phyloP scores from a whole-genome alignment of 2,113 vertebrate species.

The Pseudonaja textilis region DNA sequence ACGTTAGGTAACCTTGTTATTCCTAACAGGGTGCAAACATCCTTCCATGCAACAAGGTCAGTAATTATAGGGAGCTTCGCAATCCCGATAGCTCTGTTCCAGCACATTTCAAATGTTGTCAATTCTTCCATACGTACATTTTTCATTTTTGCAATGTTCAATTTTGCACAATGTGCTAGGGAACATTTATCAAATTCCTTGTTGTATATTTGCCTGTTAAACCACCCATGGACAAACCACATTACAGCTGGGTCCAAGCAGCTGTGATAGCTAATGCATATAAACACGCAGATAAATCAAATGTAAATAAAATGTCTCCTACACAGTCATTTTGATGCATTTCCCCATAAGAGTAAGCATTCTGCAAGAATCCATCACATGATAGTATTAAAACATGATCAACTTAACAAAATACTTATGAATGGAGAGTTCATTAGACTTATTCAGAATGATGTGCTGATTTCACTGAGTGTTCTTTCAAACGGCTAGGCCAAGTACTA shows the following conservation, averaged over 20 bases:
- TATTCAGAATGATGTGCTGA: background rate
- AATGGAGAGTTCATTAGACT: background rate
- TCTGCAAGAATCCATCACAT: background rate
- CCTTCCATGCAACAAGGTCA: background rate
- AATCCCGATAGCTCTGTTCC: background rate
- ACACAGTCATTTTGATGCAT: background rate
- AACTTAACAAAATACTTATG: background rate
- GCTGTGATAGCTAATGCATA: background rate
- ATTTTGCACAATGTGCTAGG: background rate
- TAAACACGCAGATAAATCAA: background rate
- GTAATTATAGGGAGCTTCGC: background rate
- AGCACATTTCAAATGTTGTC: background rate
- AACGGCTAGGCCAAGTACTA: background rate
- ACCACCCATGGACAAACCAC: constrained; percentile 1
- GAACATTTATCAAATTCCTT: constrained; percentile 15
- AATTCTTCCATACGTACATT: background rate
- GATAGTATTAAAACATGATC: background rate
- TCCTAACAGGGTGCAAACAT: background rate
- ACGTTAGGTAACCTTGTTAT: no score
- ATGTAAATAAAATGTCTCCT: background rate
- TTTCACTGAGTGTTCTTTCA: background rate
- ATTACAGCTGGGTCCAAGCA: constrained; percentile 3
- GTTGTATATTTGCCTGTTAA: constrained; percentile 20
- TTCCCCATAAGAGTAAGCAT: background rate
- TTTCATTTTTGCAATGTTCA: constrained; percentile 17